These are phyloP conservation scores for Ctena decussata DNA, from an alignment of 2,888 invertebrate species.

Conservation along the genomic window DNA sequence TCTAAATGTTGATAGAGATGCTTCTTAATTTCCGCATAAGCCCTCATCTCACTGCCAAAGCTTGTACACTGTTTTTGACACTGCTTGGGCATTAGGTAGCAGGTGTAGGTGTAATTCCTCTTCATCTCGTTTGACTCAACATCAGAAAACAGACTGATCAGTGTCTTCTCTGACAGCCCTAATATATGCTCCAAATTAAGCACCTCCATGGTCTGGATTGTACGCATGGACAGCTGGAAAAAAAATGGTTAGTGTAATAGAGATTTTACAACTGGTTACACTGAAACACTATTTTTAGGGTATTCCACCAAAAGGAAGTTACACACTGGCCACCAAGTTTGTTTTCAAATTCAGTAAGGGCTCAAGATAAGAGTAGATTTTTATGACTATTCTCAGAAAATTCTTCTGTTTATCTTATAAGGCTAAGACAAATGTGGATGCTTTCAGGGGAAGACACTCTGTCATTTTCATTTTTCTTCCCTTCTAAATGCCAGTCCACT, in stretches of 20 bases:
- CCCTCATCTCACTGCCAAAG: slow-evolving; percentile 89
- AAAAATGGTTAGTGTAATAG: neutral
- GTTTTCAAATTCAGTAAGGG: no score
- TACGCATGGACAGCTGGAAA: slow-evolving; percentile 51
- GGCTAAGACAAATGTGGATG: no score
- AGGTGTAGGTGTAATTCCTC: slow-evolving; percentile 88
- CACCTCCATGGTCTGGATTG: slow-evolving; percentile 72
- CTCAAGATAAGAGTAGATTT: no score
- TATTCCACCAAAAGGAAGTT: no score
- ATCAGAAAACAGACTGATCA: slow-evolving; percentile 88
- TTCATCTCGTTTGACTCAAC: slow-evolving; percentile 88
- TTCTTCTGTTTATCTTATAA: no score
- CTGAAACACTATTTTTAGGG: no score
- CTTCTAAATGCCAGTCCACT: no score
- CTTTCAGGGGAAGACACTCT: no score
- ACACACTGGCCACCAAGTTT: no score
- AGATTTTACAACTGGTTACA: no score
- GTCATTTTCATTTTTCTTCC: no score
- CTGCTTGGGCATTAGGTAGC: slow-evolving; percentile 87
- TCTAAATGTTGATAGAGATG: slow-evolving; percentile 88
- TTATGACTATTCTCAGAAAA: no score
- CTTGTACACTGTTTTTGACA: slow-evolving; percentile 88
- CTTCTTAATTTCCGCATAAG: slow-evolving; percentile 88
- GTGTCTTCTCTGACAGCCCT: slow-evolving; percentile 87
- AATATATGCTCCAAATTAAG: slow-evolving; percentile 83